Evolutionary conservation across 92 coral and sea anemone species (phyloP), one percentile per base, ranked within the genome.

Genomic region (Ricordea florida): DNA sequence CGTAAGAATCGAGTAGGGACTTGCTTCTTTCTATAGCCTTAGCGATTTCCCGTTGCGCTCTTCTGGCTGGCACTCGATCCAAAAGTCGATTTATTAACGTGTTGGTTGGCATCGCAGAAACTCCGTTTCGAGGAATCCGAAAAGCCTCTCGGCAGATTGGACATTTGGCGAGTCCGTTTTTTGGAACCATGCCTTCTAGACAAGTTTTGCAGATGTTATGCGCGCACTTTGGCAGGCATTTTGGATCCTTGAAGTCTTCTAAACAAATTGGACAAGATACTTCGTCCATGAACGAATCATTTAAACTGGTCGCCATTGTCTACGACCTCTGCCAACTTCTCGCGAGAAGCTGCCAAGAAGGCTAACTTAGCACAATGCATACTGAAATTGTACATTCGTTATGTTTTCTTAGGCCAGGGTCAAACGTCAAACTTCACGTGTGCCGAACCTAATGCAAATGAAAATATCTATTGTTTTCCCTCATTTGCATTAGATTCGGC

Each of bases 191-290:
- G 37, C 62, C 60, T 49, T 74, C 83, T 23, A 82, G 70, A 52
- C 87, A 82, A 18, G 24, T 26, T 45, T 35, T 64, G 14, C 83
- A 74, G 22, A 74, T 62, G 38, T 82, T 82, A 35, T 82, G 87
- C 10, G 72, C 76, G 24, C 87, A 82, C 11, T 33, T 46, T 2
- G 83, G 87, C 8, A 64, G 56, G 6, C 80, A 73, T 77, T 74
- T 82, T 9, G 87, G 83, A 13, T 82, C 82, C n/a, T 32, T 13
- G 32, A 82, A 60, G 28, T 82, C 87, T 13, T 82, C 76, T 14
- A 52, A 51, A 9, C 87, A 82, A 18, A 74, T 61, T 4, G 87
- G 87, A 34, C 83, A 82, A 4, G 78, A 40, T 6, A 82, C 55
- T n/a, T 46, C 87, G 35, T 65, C 58, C 33, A 64, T 15, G 25